phyloP scores from a whole-genome alignment of 2,888 invertebrate genomes.

The Rosalia funebris region DNA sequence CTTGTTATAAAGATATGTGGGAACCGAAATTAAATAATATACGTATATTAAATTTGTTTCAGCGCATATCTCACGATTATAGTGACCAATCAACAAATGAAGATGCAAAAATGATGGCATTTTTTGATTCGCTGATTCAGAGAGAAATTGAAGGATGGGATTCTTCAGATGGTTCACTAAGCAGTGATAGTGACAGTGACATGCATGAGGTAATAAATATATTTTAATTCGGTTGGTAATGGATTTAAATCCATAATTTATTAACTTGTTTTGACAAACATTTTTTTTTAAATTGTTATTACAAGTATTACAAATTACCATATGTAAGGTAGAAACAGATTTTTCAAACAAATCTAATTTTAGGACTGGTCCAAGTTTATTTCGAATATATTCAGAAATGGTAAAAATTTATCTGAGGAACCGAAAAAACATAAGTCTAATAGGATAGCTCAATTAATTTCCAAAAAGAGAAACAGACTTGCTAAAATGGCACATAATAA shows the following conservation, averaged over 20 bases:
- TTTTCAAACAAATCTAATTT: no score
- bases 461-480: conserved; percentile 75
- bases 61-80: conserved; percentile 89
- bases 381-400: conserved; percentile 49
- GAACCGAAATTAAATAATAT: no score
- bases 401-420: conserved; percentile 60
- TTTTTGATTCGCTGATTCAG: conserved; percentile 93
- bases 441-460: conserved; percentile 78
- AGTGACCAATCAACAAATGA: conserved; percentile 88
- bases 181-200: conserved; percentile 56
- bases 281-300: no score
- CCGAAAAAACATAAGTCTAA: conserved; percentile 65
- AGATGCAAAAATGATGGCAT: conserved; percentile 96
- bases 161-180: conserved; percentile 54
- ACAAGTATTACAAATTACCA: no score
- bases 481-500: conserved; percentile 72
- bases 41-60: conserved; percentile 48
- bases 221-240: no score
- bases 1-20: no score
- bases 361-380: conserved; percentile 45
- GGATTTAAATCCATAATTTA: no score
- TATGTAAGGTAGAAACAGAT: no score
- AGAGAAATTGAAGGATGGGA: conserved; percentile 85
- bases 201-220: conserved; percentile 37
- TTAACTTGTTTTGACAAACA: no score